Base-by-base conservation (phyloP, 2,113 vertebrate species). In the Entelurus aequoreus region DNA sequence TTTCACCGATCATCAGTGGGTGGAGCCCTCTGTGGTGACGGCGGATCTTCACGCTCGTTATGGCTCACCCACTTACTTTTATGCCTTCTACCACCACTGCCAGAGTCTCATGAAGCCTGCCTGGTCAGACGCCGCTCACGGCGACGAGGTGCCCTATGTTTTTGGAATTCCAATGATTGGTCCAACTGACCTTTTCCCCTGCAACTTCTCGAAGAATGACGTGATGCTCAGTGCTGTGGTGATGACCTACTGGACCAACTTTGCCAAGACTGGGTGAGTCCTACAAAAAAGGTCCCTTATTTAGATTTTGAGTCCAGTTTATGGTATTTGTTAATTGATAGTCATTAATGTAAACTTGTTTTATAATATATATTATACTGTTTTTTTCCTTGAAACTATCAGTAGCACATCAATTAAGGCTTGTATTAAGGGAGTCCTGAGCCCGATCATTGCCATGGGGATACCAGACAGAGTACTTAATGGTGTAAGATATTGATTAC, bases 171-270 rank as follows among this genome's bases (percentile, higher is more conserved):
- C 97, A 58, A 97, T 99, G 95, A 94, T 99, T 46, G 97, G 97
- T 52, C 94, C 96, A 65, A 98, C 97, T 8, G 95, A 98, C 86
- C 93, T 98, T 66, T 97, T 99, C 74, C 95, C 97, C 57, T 99
- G 96, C 88, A 99, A 99, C 88, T 99, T 98, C 88, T 98, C 97
- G 79, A 99, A 98, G 90, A 99, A 98, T 0, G 97, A 99, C 0
- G 88, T 98, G 62, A 99, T 99, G 96, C 94, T 99, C 71, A 99
- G 97, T 0, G 97, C 96, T 0, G 97, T 99, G 13, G 97, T 99
- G 70, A 99, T 99, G 97, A 99, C 97, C 76, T 99, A 98, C 89
- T 99, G 97, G 97, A 99, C 96, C 84, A 99, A 99, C 88, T 99
- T 99, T 81, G 97, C 97, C 89, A 99, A 99, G 87, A 99, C 96